Evolutionary conservation across 2,888 invertebrate genomes (phyloP), one percentile per base, ranked within the genome.

Genomic region (Caenorhabditis doughertyi): DNA sequence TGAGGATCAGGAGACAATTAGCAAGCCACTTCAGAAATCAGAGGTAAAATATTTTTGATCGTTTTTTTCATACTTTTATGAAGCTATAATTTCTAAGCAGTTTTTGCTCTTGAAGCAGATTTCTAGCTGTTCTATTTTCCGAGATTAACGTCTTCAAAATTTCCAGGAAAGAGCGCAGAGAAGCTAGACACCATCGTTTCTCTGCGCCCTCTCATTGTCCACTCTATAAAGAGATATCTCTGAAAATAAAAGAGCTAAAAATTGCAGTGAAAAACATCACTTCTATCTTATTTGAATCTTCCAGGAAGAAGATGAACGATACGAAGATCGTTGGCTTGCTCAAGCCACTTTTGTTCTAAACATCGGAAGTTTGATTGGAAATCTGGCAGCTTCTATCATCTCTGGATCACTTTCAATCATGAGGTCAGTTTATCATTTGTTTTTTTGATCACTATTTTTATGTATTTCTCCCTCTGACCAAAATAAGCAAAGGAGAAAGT

Each of bases 371-470:
- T 42, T 85, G 9, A 62, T 85, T 32, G 85, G 83, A 2, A 85
- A 85, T 29, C 29, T 83, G 18, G 60, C 70, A 8, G 85, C 85
- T 4, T 83, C 85, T 0, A 56, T 83, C 25, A 74, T 85, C 11
- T 85, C 85, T 18, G 85, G 85, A 58, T 83, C 83, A 18, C 60
- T 85, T 1, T 83, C 83, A 27, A 83, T 85, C 55, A 83, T 85
- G 72, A 85, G 85, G 85, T 84, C 7, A 27, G 51, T 55, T 35
- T 16, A 23, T 35, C 44, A 16, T n/a, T 13, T 16, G n/a, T 16
- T 1, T 44, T 44, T 44, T 44, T 16, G n/a, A 8, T 18, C 23
- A 3, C 23, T 35, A 21, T 29, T 56, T n/a, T 56, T 55, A 8
- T 49, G 5, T 7, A 35, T 35, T 35, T 35, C 9, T n/a, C n/a